Evolutionary conservation across 2,113 vertebrate genomes (phyloP), one percentile per base, ranked within the genome.

Genomic region (Vidua chalybeata): DNA sequence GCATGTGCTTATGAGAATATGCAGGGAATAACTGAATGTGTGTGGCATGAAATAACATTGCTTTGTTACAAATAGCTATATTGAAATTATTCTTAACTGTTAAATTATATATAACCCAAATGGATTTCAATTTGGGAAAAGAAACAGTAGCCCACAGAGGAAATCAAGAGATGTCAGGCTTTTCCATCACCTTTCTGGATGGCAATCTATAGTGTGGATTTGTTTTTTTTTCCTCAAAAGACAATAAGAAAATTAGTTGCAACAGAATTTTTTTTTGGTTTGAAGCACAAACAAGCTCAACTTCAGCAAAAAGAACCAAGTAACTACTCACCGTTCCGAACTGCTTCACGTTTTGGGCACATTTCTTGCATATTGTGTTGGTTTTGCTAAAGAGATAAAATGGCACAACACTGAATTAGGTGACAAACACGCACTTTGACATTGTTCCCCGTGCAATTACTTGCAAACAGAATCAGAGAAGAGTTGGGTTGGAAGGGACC

Each of bases 301-400:
- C 37, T 39, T 35, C 17, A 20, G 3, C 3, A 15, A 24, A 55
- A 5, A 69, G 41, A 62, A n/a, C 12, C 4, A 7, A 24, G 23
- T 63, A 11, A 24, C 35, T 90, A 98, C 99, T 99, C 95, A 99
- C 99, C 19, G 99, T 99, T 96, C 99, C 99, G 80, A 99, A 99
- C 71, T 99, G 99, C 97, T 99, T 99, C 94, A 99, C 99, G 59
- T 99, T 99, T 95, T 99, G 99, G 89, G 99, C 99, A 89, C 99
- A 99, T 82, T 99, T 99, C 98, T 99, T 99, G 98, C 99, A 99
- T 98, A 99, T 99, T 67, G 99, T 99, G 77, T 99, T 99, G 39
- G 99, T 99, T 98, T 99, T 99, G 97, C 99, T 99, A 96, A 85
- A 97, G 84, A 97, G 96, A 97, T 20, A 94, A 96, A 94, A 96